A percentile compares a stretch with the other conserved stretches of the same genome.
These are phyloP conservation scores for Castor canadensis DNA, from an alignment of 2,113 vertebrate genomes.

Conservation along the genomic window DNA sequence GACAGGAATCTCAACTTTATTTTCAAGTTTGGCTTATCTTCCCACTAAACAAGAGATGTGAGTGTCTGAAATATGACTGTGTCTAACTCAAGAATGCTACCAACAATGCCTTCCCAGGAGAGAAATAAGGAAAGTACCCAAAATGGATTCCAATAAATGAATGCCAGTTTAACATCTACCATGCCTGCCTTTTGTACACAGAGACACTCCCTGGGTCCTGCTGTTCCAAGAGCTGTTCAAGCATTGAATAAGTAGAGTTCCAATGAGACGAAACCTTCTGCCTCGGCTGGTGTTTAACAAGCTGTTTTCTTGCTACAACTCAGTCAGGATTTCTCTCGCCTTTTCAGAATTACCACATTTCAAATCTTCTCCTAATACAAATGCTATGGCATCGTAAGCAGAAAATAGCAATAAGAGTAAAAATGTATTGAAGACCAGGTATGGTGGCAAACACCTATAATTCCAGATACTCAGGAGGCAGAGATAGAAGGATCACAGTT, in stretches of 20 bases:
- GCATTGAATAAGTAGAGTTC: constrained; percentile 82
- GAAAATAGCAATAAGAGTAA: neutral
- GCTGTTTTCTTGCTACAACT: constrained; percentile 82
- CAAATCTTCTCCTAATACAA: constrained; percentile 65
- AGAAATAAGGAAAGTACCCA: constrained; percentile 79
- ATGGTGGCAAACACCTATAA: too few relatives aligned
- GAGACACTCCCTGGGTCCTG: constrained; percentile 74
- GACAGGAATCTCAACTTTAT: constrained; percentile 50
- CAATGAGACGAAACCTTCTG: constrained; percentile 85
- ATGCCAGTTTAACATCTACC: constrained; percentile 82
- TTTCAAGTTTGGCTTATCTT: constrained; percentile 68
- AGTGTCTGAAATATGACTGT: constrained; percentile 70
- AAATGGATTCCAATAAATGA: constrained; percentile 83
- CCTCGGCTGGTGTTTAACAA: constrained; percentile 86
- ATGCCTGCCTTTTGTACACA: constrained; percentile 79
- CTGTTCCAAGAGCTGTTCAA: constrained; percentile 81
- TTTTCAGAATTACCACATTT: constrained; percentile 75
- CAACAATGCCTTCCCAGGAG: constrained; percentile 74
- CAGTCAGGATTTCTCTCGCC: constrained; percentile 81
- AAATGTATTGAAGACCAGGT: too few relatives aligned
- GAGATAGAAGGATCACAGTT: too few relatives aligned
- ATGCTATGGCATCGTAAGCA: neutral
- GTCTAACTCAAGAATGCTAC: constrained; percentile 74
- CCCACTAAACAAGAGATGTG: constrained; percentile 45
- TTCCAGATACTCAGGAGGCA: too few relatives aligned